Conservation (phyloP, 2,888 invertebrate genomes). For the Diadegma fenestrale region DNA sequence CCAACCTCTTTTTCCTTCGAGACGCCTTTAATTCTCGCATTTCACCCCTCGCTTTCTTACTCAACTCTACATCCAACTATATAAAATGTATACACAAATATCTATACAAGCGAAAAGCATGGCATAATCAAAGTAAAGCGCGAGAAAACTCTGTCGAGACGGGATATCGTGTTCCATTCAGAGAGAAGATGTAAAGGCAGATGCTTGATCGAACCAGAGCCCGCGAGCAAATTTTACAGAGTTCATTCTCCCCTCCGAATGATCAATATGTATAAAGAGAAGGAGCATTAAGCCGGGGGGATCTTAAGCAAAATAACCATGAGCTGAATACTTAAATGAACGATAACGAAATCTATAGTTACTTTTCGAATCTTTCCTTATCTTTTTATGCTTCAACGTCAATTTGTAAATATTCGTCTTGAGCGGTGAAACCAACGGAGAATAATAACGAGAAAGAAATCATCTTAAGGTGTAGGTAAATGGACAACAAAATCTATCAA, state of each 20-base stretch:
- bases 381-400: neutral
- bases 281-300: neutral
- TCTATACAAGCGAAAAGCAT: neutral
- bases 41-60: slow-evolving; percentile 26
- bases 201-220: slow-evolving; percentile 36
- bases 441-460: too few relatives aligned
- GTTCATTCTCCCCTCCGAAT: slow-evolving; percentile 14
- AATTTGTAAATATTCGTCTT: too few relatives aligned
- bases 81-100: slow-evolving; percentile 1
- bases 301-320: neutral
- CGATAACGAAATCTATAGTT: neutral
- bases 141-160: slow-evolving; percentile 23
- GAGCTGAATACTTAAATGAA: neutral
- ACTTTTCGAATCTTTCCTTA: neutral
- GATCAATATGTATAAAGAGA: neutral
- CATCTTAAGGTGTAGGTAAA: too few relatives aligned
- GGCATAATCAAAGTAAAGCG: slow-evolving; percentile 53
- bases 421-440: too few relatives aligned
- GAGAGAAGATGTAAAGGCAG: neutral
- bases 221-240: slow-evolving; percentile 28
- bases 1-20: slow-evolving; percentile 7
- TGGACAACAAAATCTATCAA: too few relatives aligned
- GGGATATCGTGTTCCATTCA: slow-evolving; percentile 42
- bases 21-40: slow-evolving; percentile 46
- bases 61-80: neutral